Base-by-base conservation (phyloP, 1,140 invertebrate genomes). In the Neomicropteryx cornuta region DNA sequence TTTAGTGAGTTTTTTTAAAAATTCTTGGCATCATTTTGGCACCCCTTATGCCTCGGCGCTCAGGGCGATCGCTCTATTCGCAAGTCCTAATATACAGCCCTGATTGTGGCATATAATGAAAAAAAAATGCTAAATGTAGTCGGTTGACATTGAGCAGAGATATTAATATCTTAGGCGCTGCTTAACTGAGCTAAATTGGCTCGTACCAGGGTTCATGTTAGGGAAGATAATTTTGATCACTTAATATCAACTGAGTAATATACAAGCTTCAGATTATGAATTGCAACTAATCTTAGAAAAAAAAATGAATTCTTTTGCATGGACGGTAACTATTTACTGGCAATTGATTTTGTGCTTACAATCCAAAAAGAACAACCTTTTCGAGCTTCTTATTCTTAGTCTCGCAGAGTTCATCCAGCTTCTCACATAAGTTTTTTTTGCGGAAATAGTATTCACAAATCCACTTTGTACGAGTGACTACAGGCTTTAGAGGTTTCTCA, bases 371-470 rank as follows among this genome's bases (percentile, higher is more conserved):
- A 35, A 33, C 36, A 52, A 66, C 65, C 54, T 52, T 54, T 21
- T 44, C 36, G 23, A 62, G 42, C 34, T 55, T 52, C 37, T 50
- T 58, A 39, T 60, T 57, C 35, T 62, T 60, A 28, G 37, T 47
- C 38, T 66, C 63, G 38, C 59, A 53, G 16, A 68, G 55, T 36
- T 56, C 50, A 46, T 68, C 60, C 27, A 68, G 39, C 19, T 58
- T 38, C 40, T 63, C 58, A 45, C 50, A 56, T 8, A 66, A 40
- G 42, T 55, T 54, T 18, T 50, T 48, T 49, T 62, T 68, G 16
- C 60, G 45, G 47, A 57, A 66, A 44, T 64, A 66, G 41, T 62
- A 57, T 42, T 68, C 65, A 55, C 65, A 66, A 5, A 63, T 27
- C 65, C 65, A 68, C 46, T 59, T 60, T 3, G 33, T 50, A 45